Percentiles rank a stretch among this genome's conserved stretches.
Conservation (phyloP, 2,888 invertebrate species). For the Lysandra coridon region DNA sequence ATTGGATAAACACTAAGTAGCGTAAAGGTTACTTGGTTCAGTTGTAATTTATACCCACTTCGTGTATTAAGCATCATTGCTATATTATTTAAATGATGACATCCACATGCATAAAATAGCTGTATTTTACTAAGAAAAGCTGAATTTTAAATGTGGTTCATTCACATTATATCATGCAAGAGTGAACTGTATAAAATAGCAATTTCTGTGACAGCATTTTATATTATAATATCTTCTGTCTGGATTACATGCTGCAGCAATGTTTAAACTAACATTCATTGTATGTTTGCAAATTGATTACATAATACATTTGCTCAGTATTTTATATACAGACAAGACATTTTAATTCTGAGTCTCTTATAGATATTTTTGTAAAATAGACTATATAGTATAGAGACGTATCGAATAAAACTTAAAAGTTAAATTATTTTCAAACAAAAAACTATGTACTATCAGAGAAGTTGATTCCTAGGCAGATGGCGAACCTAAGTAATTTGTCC, state of each 20-base stretch:
- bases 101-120: not conserved
- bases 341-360: not conserved
- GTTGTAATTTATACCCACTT: not conserved
- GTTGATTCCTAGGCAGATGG: too few species aligned
- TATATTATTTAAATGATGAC: constrained; percentile 8
- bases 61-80: not conserved
- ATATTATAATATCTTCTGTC: not conserved
- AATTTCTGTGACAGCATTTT: not conserved
- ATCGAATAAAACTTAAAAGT: too few species aligned
- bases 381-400: too few species aligned
- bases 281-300: not conserved
- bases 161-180: not conserved
- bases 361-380: not conserved
- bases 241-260: not conserved
- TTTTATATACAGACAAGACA: not conserved
- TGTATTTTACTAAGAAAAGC: not conserved
- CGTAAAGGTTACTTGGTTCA: constrained; percentile 9
- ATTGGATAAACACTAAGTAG: constrained; percentile 7
- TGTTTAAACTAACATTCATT: not conserved
- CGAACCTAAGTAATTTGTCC: too few species aligned
- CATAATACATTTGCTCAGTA: not conserved
- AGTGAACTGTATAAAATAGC: constrained; percentile 1
- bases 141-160: not conserved
- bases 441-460: too few species aligned
- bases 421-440: too few species aligned